A percentile compares a stretch with the other conserved stretches of the same genome.
These are phyloP conservation scores for Heterotis niloticus DNA, from an alignment of 2,113 vertebrate genomes.

Conservation along the genomic window DNA sequence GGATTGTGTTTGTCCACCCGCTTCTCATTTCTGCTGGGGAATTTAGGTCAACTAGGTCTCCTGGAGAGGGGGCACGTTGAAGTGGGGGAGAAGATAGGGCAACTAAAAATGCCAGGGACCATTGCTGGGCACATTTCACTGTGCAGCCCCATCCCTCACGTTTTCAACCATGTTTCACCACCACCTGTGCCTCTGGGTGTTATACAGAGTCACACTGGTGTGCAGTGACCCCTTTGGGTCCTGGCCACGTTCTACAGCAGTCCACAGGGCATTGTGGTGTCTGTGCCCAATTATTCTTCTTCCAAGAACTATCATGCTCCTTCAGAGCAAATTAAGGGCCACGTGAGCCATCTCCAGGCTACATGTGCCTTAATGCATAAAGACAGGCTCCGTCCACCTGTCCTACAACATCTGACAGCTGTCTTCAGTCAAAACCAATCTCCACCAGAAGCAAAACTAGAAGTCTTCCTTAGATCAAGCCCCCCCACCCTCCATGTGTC, in stretches of 20 bases:
- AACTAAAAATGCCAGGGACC: not conserved
- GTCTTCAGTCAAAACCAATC: not conserved
- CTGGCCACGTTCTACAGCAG: not conserved
- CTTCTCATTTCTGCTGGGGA: slow-evolving; percentile 9
- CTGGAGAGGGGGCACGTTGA: not conserved
- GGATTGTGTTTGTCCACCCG: not conserved
- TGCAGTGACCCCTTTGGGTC: not conserved
- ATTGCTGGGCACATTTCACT: not conserved
- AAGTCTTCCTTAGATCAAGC: no score
- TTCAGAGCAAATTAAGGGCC: not conserved
- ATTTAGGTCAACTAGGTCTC: slow-evolving; percentile 17
- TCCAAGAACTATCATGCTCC: slow-evolving; percentile 13
- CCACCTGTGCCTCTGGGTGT: slow-evolving; percentile 2
- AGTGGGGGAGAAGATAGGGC: not conserved
- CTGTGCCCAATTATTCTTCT: slow-evolving; percentile 29
- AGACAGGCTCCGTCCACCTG: not conserved
- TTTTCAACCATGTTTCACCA: not conserved
- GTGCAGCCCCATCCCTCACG: not conserved
- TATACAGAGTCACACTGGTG: slow-evolving; percentile 20
- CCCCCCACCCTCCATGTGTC: no score
- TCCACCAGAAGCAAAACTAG: no score
- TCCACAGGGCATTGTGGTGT: not conserved
- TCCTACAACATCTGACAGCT: not conserved
- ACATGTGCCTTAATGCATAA: not conserved
- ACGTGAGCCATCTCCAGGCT: not conserved